Percentiles rank a stretch among this genome's conserved stretches.
These are phyloP conservation scores for Parotocinclus haroldoi DNA, from an alignment of 2,797 vertebrate genomes.

Conservation along the genomic window DNA sequence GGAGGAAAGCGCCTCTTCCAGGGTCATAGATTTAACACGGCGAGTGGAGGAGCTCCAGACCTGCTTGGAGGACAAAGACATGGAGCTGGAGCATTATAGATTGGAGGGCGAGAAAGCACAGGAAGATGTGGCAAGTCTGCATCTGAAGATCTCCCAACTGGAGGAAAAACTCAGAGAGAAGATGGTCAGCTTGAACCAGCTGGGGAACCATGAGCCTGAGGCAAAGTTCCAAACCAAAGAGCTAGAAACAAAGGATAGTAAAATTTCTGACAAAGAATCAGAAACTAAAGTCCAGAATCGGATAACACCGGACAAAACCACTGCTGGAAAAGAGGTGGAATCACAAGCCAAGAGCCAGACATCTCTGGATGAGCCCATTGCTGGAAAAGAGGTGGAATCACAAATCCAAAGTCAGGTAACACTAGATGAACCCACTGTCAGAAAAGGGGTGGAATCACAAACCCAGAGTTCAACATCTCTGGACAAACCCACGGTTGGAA, in stretches of 20 bases:
- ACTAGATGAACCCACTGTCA: constrained; percentile 33
- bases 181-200: constrained; percentile 43
- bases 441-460: neutral
- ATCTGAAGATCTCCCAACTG: constrained; percentile 67
- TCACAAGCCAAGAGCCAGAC: too few relatives aligned
- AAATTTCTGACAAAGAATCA: neutral
- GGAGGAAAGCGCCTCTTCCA: constrained; percentile 65
- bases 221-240: constrained; percentile 62
- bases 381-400: too few relatives aligned
- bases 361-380: too few relatives aligned
- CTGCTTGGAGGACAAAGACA: constrained; percentile 46
- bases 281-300: neutral
- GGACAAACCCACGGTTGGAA: too few relatives aligned
- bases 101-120: constrained; percentile 71
- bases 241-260: constrained; percentile 21
- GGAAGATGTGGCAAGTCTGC: constrained; percentile 64
- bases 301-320: neutral
- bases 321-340: too few relatives aligned
- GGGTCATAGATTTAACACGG: constrained; percentile 61
- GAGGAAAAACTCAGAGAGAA: constrained; percentile 81
- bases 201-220: constrained; percentile 80
- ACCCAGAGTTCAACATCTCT: neutral
- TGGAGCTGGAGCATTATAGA: constrained; percentile 76
- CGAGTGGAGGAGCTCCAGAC: constrained; percentile 73
- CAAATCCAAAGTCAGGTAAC: neutral